Evolutionary conservation across 1,140 invertebrate genomes (phyloP).

Genomic region (Chlorops oryzae): DNA sequence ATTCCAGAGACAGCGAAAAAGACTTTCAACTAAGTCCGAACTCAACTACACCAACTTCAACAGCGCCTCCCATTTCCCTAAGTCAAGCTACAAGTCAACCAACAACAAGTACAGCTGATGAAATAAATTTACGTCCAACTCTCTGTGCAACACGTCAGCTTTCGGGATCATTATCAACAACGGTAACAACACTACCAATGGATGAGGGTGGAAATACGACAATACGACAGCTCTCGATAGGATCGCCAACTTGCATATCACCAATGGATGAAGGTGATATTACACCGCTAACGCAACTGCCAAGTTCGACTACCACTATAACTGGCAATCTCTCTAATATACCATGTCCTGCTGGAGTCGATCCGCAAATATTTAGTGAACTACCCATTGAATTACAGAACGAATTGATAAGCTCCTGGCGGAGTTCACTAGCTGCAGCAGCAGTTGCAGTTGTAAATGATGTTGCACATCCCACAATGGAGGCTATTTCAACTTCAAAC

Average conservation of each 20-base stretch:
- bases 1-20: constrained; percentile 53
- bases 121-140: constrained; percentile 13
- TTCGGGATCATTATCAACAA: constrained; percentile 18
- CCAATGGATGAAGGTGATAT: constrained; percentile 15
- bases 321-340: constrained; percentile 29
- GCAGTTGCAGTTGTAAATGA: constrained; percentile 20
- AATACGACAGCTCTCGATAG: not conserved
- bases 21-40: constrained; percentile 43
- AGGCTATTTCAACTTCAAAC: constrained; percentile 1
- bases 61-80: no score
- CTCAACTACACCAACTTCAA: not conserved
- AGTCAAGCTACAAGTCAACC: constrained; percentile 22
- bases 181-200: constrained; percentile 5
- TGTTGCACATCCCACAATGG: constrained; percentile 8
- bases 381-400: constrained; percentile 57
- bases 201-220: no score
- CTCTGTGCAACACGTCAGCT: constrained; percentile 38
- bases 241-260: constrained; percentile 4
- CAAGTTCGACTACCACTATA: constrained; percentile 25
- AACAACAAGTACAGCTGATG: constrained; percentile 17
- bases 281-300: constrained; percentile 43
- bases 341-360: constrained; percentile 53
- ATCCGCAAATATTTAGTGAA: constrained; percentile 57
- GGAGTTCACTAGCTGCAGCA: constrained; percentile 47
- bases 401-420: constrained; percentile 58